Evolutionary conservation across 2,888 invertebrate species (phyloP), one percentile per base, ranked within the genome.

Genomic region (Lasius platythorax): DNA sequence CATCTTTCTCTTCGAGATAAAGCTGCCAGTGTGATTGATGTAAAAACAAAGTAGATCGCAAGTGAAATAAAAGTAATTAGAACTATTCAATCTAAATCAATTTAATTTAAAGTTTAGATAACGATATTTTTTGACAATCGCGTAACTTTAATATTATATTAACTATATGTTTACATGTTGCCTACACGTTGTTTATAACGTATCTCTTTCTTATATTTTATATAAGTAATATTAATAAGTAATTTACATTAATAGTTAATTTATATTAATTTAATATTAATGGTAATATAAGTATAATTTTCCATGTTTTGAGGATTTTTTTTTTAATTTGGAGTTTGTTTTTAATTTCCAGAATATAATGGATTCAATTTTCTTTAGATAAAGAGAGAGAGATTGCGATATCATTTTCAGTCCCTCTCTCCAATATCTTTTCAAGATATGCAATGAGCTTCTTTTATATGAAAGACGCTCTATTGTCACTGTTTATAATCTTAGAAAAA

Each of bases 151-250:
- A 50, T 18, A 50, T 46, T 15, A 46, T 15, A 46, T 50, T 50
- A 50, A 50, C n/a, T 53, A n/a, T n/a, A 53, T 53, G 50, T 6
- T 5, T 5, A 46, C 8, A 50, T 15, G 9, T 43, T 63, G 30
- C 15, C 33, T 63, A 15, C 23, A 50, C 30, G 12, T 28, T 61
- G 2, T 63, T 43, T 43, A 15, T 37, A 61, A 58, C 0, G 11
- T 33, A 70, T 70, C 11, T 56, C 15, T 56, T 74, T 28, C n/a
- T 61, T 64, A 64, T 33, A 23, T 74, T 63, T 43, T 30, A 4
- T 30, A 30, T 43, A 43, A 43, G 0, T 12, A 23, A 40, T 23
- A 30, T 63, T 33, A 33, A 33, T 33, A 23, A 23, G 23, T 23
- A 33, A 33, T 33, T 33, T 33, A 33, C 3, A 33, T 33, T 33